Evolutionary conservation across 2,797 vertebrate genomes (phyloP), one percentile per base, ranked within the genome.

Genomic region (Cercopithecus hamlyni): DNA sequence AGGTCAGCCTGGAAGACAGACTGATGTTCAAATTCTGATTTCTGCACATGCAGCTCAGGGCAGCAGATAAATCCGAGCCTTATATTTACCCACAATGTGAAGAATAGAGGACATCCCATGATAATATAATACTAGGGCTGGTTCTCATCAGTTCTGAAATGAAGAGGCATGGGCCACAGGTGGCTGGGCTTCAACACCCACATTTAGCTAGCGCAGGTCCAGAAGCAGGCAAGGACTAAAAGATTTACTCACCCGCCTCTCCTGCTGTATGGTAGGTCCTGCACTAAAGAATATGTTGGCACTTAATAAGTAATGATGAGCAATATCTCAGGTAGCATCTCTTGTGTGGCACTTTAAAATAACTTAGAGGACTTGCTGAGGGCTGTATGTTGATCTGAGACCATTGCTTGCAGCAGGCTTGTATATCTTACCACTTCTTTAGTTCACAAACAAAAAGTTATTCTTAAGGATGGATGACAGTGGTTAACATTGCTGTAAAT

Each of bases 301-400:
- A 48, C 70, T 97, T 84, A 81, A 81, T 96, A 90, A 61, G 83
- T 93, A 81, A 94, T 48, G 39, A 91, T 72, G 75, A 86, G 41
- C 33, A 83, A 9, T 58, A 17, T 94, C 81, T 95, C 85, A 27
- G 57, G 72, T 86, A 57, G 70, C 45, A 89, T 64, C 80, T 73
- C 88, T 76, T 81, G 19, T 24, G 30, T 76, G 52, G 19, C 55
- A 55, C 61, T 94, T 89, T 92, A 89, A 96, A 96, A 81, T 89
- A 96, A 96, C 88, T 93, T 50, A 39, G 64, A 91, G 70, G 70
- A 43, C 50, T 75, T 87, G 58, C 36, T 79, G 33, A 90, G 90
- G 85, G 39, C n/a, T 93, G 36, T 14, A 13, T 58, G 17, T 39
- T 79, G 26, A 64, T 79, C 80, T 92, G 94, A 87, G 48, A 73